Conservation (phyloP, 92 coral and sea anemone genomes). For the Parazoanthus darwini region DNA sequence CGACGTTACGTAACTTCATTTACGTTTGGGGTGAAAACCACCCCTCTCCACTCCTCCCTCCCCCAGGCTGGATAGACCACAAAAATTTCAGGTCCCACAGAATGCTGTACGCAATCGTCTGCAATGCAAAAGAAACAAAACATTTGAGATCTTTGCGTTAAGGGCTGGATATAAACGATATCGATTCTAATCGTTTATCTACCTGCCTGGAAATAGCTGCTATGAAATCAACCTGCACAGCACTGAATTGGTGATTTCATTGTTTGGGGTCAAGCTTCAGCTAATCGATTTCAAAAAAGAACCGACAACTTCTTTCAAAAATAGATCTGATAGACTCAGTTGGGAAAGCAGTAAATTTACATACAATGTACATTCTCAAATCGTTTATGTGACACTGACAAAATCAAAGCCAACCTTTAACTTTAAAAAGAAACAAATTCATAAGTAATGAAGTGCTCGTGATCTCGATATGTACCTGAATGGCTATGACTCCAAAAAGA, state of each 20-base stretch:
- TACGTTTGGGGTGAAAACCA: too few species aligned
- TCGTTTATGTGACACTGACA: neutral
- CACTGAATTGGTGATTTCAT: slow-evolving; percentile 23
- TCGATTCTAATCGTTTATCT: neutral
- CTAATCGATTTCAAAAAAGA: neutral
- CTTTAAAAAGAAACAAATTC: neutral
- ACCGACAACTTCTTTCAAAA: neutral
- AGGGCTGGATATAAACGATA: neutral
- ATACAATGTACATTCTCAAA: neutral
- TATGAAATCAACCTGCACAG: neutral
- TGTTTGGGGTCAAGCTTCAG: neutral
- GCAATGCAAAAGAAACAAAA: slow-evolving; percentile 33
- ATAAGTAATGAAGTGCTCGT: too few species aligned
- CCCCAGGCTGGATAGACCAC: slow-evolving; percentile 18
- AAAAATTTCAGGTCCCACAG: slow-evolving; percentile 95
- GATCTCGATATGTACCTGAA: slow-evolving; percentile 63
- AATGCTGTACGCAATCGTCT: slow-evolving; percentile 97
- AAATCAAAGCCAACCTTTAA: neutral
- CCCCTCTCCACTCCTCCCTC: too few species aligned
- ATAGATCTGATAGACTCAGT: too few species aligned
- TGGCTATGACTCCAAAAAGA: slow-evolving; percentile 76
- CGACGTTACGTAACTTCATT: too few species aligned
- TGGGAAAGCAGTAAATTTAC: neutral
- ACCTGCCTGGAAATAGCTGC: slow-evolving; percentile 7
- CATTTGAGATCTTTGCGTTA: slow-evolving; percentile 20